Evolutionary conservation across 2,113 vertebrate species (phyloP).

Genomic region (Epinephelus moara): DNA sequence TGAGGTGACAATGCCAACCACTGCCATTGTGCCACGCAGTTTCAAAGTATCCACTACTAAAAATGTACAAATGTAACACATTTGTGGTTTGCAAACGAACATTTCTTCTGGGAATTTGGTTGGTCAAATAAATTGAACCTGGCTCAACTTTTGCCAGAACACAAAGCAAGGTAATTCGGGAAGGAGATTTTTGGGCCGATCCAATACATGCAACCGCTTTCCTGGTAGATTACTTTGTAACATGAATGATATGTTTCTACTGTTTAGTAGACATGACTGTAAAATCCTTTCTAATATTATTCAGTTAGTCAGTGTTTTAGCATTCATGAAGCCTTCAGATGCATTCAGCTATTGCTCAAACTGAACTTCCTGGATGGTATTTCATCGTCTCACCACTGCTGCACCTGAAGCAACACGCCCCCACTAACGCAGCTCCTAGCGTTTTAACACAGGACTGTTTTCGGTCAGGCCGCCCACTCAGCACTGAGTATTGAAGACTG

Average conservation of each 20-base stretch:
- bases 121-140: background rate
- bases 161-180: background rate
- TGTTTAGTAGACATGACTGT: background rate
- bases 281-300: background rate
- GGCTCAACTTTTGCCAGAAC: background rate
- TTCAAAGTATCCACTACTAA: too few relatives aligned
- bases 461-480: background rate
- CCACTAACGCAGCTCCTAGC: background rate
- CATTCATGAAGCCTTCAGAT: background rate
- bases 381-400: background rate
- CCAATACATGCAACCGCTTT: background rate
- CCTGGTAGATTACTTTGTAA: background rate
- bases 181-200: background rate
- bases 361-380: background rate
- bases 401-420: background rate
- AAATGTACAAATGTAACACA: too few relatives aligned
- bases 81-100: too few relatives aligned
- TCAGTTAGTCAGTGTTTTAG: background rate
- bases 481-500: constrained; percentile 3
- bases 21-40: too few relatives aligned
- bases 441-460: background rate
- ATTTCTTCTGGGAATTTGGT: too few relatives aligned
- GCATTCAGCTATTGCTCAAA: background rate
- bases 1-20: too few relatives aligned
- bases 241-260: background rate